These are phyloP conservation scores for Dinocampus coccinellae DNA, from an alignment of 2,888 invertebrate species.

Conservation along the genomic window DNA sequence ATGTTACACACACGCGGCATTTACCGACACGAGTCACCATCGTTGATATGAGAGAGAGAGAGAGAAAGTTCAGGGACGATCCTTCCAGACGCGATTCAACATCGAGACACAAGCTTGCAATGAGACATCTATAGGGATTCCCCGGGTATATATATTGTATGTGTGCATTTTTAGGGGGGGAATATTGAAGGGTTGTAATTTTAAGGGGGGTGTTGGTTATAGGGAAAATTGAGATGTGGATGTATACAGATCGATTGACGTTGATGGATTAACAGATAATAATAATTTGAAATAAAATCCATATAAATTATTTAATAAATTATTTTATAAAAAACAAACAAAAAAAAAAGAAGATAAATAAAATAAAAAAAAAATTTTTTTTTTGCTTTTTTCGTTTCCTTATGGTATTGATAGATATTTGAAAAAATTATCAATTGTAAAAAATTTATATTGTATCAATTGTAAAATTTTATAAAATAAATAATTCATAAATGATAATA, in stretches of 20 bases:
- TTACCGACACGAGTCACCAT: constrained; percentile 21
- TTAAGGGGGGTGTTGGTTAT: background rate
- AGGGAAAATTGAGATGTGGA: background rate
- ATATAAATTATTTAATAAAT: too few relatives aligned
- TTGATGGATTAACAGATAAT: constrained; percentile 27
- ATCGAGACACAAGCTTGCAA: constrained; percentile 6
- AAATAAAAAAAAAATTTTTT: constrained; percentile 1
- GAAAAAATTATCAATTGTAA: too few relatives aligned
- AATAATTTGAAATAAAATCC: constrained; percentile 19
- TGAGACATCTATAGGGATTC: constrained; percentile 30
- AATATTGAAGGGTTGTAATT: constrained; percentile 2
- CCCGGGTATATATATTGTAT: constrained; percentile 15
- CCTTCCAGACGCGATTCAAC: constrained; percentile 53
- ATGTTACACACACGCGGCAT: background rate
- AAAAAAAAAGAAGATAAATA: too few relatives aligned
- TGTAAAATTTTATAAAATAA: too few relatives aligned
- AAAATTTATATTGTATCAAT: background rate
- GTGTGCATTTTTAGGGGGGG: constrained; percentile 16
- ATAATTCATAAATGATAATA: too few relatives aligned
- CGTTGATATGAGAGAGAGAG: constrained; percentile 6
- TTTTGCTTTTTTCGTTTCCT: background rate
- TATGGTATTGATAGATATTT: background rate
- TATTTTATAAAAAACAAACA: too few relatives aligned
- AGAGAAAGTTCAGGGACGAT: constrained; percentile 61
- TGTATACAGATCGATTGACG: constrained; percentile 29